These are phyloP conservation scores for Drosophila lacteicornis DNA, from an alignment of 1,140 invertebrate genomes.

Conservation along the genomic window DNA sequence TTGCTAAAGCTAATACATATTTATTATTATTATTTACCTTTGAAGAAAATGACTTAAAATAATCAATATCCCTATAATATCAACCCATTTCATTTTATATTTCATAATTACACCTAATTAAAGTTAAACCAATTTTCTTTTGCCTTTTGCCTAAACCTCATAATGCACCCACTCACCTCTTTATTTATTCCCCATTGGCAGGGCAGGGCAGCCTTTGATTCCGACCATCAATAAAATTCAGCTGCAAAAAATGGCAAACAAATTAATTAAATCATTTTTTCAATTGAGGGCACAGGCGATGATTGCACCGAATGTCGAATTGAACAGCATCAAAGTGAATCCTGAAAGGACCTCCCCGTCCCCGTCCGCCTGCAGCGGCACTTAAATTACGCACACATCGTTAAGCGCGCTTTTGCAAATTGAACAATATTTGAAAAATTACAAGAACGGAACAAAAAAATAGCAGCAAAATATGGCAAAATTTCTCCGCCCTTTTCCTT, in stretches of 20 bases:
- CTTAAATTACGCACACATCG: slow-evolving; percentile 84
- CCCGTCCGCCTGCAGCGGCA: slow-evolving; percentile 48
- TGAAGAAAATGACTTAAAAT: too few relatives aligned
- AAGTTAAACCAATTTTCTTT: neutral
- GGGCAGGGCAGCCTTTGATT: neutral
- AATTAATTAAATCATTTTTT: slow-evolving; percentile 80
- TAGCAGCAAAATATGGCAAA: slow-evolving; percentile 31
- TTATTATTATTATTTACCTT: too few relatives aligned
- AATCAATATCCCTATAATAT: too few relatives aligned
- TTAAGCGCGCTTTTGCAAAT: slow-evolving; percentile 82
- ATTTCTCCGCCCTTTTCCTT: slow-evolving; percentile 26
- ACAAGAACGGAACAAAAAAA: slow-evolving; percentile 48
- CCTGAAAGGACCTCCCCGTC: slow-evolving; percentile 48
- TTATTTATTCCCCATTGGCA: neutral
- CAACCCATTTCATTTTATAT: too few relatives aligned
- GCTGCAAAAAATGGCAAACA: slow-evolving; percentile 62
- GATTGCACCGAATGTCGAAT: slow-evolving; percentile 44
- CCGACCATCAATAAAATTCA: slow-evolving; percentile 31
- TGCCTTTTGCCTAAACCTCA: neutral
- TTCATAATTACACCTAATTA: neutral
- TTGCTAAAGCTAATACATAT: too few relatives aligned
- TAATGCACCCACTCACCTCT: neutral
- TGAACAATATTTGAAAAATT: slow-evolving; percentile 85
- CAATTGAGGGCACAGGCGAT: slow-evolving; percentile 73
- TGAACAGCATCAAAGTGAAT: slow-evolving; percentile 73